Conservation (phyloP, 2,888 invertebrate genomes). For the Microplitis manilae region DNA sequence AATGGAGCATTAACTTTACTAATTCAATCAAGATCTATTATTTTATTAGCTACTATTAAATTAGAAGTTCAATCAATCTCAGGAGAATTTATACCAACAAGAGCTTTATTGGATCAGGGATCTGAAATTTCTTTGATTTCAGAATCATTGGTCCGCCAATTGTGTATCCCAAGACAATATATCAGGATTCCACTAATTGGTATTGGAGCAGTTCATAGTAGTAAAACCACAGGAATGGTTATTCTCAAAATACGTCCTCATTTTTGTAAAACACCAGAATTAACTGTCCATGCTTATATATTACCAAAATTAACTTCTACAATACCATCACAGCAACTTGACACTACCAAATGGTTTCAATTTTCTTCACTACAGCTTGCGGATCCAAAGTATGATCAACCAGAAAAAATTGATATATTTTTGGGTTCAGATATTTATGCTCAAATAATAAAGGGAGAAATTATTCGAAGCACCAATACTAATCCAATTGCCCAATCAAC, state of each 20-base stretch:
- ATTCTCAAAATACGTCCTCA: background rate
- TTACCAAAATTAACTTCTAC: conserved; percentile 4
- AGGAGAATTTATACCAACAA: background rate
- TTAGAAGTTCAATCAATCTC: background rate
- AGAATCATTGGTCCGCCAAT: background rate
- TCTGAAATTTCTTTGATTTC: background rate
- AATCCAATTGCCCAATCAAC: background rate
- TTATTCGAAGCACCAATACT: background rate
- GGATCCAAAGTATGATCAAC: background rate
- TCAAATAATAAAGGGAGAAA: background rate
- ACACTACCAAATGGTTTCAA: background rate
- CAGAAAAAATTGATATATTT: background rate
- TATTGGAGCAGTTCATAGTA: background rate
- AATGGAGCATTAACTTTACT: background rate
- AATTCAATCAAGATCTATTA: background rate
- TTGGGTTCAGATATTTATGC: background rate
- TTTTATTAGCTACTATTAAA: background rate
- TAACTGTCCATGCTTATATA: background rate
- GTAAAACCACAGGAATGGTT: background rate
- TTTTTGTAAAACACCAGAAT: background rate
- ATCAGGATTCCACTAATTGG: background rate
- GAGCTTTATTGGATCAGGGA: background rate
- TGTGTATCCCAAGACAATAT: background rate
- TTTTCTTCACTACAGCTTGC: background rate
- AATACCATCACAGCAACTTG: background rate